Conservation (phyloP, 2,113 vertebrate species). For the Gulo gulo region DNA sequence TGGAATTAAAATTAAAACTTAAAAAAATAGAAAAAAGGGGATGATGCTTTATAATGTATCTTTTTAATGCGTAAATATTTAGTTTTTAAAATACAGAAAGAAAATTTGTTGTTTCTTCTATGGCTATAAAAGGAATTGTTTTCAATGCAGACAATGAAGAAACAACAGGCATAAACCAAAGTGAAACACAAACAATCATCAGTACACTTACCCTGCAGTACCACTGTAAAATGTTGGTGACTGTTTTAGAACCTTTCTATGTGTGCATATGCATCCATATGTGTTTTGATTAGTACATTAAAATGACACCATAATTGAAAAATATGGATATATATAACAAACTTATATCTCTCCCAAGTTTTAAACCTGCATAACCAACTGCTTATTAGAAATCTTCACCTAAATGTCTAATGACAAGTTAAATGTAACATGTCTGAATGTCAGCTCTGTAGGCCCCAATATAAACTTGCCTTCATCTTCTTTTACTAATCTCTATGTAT, state of each 20-base stretch:
- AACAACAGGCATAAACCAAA: not conserved
- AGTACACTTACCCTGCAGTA: not conserved
- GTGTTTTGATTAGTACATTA: not conserved
- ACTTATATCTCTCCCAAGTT: not conserved
- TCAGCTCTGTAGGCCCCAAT: not conserved
- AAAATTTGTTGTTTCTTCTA: constrained; percentile 15
- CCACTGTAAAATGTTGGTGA: not conserved
- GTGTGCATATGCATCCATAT: not conserved
- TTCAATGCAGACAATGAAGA: not conserved
- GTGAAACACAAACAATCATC: not conserved
- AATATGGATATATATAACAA: not conserved
- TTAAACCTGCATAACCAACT: not conserved
- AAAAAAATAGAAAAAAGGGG: not conserved
- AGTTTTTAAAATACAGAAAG: not conserved
- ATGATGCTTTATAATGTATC: not conserved
- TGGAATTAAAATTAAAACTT: not conserved
- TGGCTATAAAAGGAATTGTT: not conserved
- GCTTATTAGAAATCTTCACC: not conserved
- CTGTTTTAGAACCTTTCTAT: not conserved
- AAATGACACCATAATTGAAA: not conserved
- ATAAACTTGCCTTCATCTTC: not conserved
- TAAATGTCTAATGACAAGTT: not conserved
- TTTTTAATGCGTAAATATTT: not conserved
- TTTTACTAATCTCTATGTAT: not conserved
- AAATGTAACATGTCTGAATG: not conserved